phyloP scores from a whole-genome alignment of 2,797 vertebrate genomes.

The Sebastes cheni region DNA sequence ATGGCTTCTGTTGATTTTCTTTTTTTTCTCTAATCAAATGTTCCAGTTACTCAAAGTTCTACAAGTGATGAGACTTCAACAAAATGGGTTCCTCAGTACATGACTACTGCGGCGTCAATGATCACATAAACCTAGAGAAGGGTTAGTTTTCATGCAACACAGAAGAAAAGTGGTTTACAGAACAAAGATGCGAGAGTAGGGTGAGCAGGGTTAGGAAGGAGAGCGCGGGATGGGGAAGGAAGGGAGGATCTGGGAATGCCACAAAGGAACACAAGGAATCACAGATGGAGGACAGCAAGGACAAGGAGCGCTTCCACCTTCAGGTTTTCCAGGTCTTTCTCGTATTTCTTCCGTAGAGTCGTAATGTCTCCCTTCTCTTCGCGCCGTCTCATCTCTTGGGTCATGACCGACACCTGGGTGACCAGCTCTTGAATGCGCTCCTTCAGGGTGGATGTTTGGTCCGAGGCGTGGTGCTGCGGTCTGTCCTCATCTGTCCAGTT shows the following conservation, averaged over 20 bases:
- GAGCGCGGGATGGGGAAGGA: conserved; percentile 42
- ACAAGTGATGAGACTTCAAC: background rate
- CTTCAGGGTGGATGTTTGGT: conserved; percentile 65
- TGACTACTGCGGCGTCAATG: conserved; percentile 36
- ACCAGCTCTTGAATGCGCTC: conserved; percentile 81
- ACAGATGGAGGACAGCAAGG: conserved; percentile 79
- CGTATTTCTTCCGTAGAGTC: conserved; percentile 84
- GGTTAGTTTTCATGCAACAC: conserved; percentile 83
- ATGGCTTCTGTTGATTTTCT: background rate
- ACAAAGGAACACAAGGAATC: conserved; percentile 84
- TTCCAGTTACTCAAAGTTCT: background rate
- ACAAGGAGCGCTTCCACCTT: conserved; percentile 86
- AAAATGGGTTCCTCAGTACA: conserved; percentile 75
- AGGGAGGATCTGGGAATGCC: conserved; percentile 72
- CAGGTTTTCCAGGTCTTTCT: conserved; percentile 86
- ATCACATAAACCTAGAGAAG: conserved; percentile 51
- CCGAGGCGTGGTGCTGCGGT: rapidly evolving
- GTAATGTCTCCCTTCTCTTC: conserved; percentile 73
- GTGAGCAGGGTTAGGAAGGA: conserved; percentile 60
- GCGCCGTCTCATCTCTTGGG: conserved; percentile 76
- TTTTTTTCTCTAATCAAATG: background rate
- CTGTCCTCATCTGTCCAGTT: background rate
- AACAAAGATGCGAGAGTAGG: conserved; percentile 54
- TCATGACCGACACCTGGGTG: conserved; percentile 76
- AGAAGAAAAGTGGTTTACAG: conserved; percentile 53